A percentile compares a stretch with the other conserved stretches of the same genome.
These are phyloP conservation scores for Drosophila atripex DNA, from an alignment of 2,888 invertebrate species.

Conservation along the genomic window DNA sequence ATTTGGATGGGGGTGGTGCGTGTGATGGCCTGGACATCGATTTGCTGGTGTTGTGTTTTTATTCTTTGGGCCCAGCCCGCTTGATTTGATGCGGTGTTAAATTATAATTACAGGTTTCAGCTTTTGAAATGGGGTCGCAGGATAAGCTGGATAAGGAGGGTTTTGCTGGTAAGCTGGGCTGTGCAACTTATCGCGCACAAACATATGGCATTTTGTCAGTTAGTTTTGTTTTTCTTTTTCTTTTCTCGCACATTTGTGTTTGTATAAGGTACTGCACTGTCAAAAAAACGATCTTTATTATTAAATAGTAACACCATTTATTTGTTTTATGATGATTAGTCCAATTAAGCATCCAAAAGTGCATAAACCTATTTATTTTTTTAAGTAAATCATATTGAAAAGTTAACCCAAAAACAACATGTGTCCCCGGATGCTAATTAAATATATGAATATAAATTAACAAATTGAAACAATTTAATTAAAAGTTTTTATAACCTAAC, in stretches of 20 bases:
- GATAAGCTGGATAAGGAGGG: background rate
- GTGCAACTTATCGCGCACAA: constrained; percentile 62
- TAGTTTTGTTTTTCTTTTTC: constrained; percentile 39
- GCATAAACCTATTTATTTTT: too few relatives aligned
- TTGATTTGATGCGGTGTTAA: constrained; percentile 57
- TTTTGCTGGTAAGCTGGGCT: constrained; percentile 3
- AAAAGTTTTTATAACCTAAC: too few relatives aligned
- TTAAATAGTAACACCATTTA: background rate
- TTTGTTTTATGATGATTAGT: background rate
- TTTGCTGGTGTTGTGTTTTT: constrained; percentile 21
- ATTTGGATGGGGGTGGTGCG: constrained; percentile 32
- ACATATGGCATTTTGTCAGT: constrained; percentile 77
- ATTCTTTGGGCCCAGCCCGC: constrained; percentile 6
- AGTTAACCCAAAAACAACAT: too few relatives aligned
- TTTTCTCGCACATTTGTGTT: constrained; percentile 19
- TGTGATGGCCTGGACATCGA: constrained; percentile 38
- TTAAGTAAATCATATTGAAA: too few relatives aligned
- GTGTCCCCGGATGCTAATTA: too few relatives aligned
- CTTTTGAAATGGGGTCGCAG: constrained; percentile 34
- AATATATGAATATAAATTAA: too few relatives aligned
- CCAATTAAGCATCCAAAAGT: too few relatives aligned
- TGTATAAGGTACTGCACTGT: constrained; percentile 13
- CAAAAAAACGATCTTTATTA: background rate
- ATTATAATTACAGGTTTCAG: constrained; percentile 72
- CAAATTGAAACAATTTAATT: too few relatives aligned